Evolutionary conservation across 2,113 vertebrate genomes (phyloP), one percentile per base, ranked within the genome.

Genomic region (Shinisaurus crocodilurus): DNA sequence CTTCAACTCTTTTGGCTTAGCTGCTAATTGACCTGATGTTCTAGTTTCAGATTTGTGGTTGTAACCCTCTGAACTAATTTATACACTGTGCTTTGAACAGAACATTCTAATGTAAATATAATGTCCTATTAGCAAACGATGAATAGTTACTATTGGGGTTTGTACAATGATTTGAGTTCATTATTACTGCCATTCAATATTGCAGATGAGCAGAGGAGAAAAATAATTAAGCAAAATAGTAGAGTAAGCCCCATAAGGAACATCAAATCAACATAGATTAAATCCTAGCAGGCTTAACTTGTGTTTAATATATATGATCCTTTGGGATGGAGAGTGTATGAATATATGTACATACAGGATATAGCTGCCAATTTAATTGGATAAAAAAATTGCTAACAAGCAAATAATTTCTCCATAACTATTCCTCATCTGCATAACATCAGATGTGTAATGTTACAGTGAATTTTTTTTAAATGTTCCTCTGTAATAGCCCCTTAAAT

Each of bases 11-110:
- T 90, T 63, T 94, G 90, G 92, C 90, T 89, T 90, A 93, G 88
- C 90, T 95, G 91, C 92, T 96, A 94, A 96, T 95, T 96, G 95
- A 96, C 92, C 91, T 92, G 85, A 94, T 93, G 88, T 94, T 95
- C 94, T 95, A 91, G 77, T 94, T 93, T 94, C 81, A 90, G 92
- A 95, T 93, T 95, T 2, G 0, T 92, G 80, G 88, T 92, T 88
- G 72, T 92, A 93, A 92, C 91, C 90, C 82, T 94, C 90, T 89
- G 94, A 96, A 94, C 92, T 95, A 94, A 85, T 92, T 93, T 95
- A 92, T 40, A 86, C 90, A 93, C 67, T 0, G 54, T 69, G 67
- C 93, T 92, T 88, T 92, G 94, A 94, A 91, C 85, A 90, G 94
- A 94, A 92, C 40, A 88, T 93, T 91, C 88, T 93, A 90, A 91